These are phyloP conservation scores for Gryllus bimaculatus DNA, from an alignment of 1,140 invertebrate species.

Conservation along the genomic window DNA sequence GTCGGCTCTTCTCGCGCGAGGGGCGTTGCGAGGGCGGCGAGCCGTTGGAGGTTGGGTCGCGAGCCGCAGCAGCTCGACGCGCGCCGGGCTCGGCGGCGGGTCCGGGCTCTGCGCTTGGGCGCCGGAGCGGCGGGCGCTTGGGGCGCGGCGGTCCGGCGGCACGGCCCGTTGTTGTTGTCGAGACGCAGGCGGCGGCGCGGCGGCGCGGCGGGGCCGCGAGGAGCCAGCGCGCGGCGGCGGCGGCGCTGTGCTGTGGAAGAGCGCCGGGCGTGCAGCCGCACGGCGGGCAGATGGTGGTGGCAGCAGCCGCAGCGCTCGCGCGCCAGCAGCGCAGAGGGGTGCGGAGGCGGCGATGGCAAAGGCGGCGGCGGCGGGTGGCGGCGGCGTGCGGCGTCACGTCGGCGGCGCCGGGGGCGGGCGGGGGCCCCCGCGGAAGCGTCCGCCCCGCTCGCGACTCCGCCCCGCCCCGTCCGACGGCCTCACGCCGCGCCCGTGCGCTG, in stretches of 20 bases:
- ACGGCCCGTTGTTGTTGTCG: background rate
- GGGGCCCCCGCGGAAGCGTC: too few relatives aligned
- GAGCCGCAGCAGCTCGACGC: background rate
- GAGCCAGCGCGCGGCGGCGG: too few relatives aligned
- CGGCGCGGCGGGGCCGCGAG: background rate
- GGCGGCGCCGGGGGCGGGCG: too few relatives aligned
- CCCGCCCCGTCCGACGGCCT: too few relatives aligned
- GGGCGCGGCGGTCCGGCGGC: too few relatives aligned
- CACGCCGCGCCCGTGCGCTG: background rate
- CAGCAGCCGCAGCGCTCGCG: background rate
- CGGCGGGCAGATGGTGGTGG: background rate
- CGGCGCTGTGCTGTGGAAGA: background rate
- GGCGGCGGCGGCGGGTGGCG: too few relatives aligned
- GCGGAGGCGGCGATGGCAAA: background rate
- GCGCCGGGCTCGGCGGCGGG: too few relatives aligned
- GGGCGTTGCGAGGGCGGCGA: background rate
- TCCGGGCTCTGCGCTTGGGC: too few relatives aligned
- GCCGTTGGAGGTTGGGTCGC: background rate
- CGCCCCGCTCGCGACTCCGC: too few relatives aligned
- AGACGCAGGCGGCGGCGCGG: background rate
- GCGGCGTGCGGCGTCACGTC: too few relatives aligned
- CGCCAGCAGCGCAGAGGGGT: background rate
- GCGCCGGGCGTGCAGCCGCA: background rate
- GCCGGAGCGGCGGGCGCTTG: background rate
- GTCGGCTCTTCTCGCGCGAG: background rate